Percentiles rank a stretch among this genome's conserved stretches.
These are phyloP conservation scores for Pteropus alecto DNA, from an alignment of 2,113 vertebrate species.

Conservation along the genomic window DNA sequence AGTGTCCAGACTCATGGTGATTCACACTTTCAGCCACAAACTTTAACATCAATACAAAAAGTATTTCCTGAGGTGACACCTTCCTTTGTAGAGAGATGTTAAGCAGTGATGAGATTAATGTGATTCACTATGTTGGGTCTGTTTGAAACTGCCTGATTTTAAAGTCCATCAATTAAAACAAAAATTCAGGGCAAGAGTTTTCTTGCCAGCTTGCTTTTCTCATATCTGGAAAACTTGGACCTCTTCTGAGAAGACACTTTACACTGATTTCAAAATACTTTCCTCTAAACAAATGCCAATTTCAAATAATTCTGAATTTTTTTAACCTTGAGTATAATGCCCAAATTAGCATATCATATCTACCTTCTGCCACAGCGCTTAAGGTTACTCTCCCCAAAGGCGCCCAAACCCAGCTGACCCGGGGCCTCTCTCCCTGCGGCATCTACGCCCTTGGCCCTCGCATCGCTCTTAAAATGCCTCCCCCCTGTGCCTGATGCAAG, in stretches of 20 bases:
- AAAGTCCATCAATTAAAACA: background rate
- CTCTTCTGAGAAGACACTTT: conserved; percentile 3
- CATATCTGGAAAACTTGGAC: background rate
- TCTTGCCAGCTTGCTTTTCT: background rate
- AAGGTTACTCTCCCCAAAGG: too few relatives aligned
- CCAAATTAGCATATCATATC: background rate
- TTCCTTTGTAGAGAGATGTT: background rate
- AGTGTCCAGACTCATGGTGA: too few relatives aligned
- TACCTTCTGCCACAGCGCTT: background rate
- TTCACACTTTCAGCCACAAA: background rate
- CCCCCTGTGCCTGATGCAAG: background rate
- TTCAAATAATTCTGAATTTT: conserved; percentile 22
- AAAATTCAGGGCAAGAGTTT: background rate
- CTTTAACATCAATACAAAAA: rapidly evolving
- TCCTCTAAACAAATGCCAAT: conserved; percentile 22
- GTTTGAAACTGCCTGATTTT: background rate
- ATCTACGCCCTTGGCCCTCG: rapidly evolving
- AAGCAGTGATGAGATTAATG: background rate
- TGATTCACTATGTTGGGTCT: rapidly evolving
- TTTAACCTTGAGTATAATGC: background rate
- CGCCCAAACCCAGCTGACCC: too few relatives aligned
- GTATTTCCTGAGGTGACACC: background rate
- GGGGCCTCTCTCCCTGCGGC: too few relatives aligned
- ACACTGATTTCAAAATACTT: conserved; percentile 44
- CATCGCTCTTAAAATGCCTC: too few relatives aligned